Conservation (phyloP, 2,113 vertebrate genomes). For the Pituophis catenifer region DNA sequence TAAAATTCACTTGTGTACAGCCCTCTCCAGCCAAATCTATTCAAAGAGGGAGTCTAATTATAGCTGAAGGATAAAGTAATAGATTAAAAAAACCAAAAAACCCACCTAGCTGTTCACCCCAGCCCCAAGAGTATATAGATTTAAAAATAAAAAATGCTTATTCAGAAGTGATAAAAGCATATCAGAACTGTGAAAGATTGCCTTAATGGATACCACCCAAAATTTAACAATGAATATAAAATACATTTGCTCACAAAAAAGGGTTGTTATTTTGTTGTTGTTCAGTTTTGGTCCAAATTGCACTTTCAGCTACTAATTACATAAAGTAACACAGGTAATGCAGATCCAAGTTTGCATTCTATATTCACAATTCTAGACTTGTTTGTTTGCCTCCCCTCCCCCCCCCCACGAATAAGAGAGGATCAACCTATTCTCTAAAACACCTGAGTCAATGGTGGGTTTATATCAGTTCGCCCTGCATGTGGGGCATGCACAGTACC, state of each 20-base stretch:
- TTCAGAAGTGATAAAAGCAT: slow-evolving; percentile 10
- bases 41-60: slow-evolving; percentile 41
- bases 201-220: not conserved
- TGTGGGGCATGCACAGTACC: no score
- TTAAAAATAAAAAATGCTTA: not conserved
- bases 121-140: slow-evolving; percentile 10
- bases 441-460: no score
- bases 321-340: not conserved
- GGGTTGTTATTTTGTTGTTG: not conserved
- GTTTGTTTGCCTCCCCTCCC: not conserved
- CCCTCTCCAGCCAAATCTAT: slow-evolving; percentile 38
- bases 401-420: no score
- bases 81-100: not conserved
- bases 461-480: no score
- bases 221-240: slow-evolving; percentile 8
- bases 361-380: not conserved
- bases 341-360: not conserved
- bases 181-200: not conserved
- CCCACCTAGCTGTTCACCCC: slow-evolving; percentile 1
- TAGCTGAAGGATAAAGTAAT: slow-evolving; percentile 41
- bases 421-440: no score
- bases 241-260: not conserved
- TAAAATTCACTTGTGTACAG: slow-evolving; percentile 52
- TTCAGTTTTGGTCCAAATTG: not conserved
- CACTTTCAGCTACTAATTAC: not conserved